Evolutionary conservation across 2,113 vertebrate species (phyloP), one percentile per base, ranked within the genome.

Genomic region (Antennarius striatus): DNA sequence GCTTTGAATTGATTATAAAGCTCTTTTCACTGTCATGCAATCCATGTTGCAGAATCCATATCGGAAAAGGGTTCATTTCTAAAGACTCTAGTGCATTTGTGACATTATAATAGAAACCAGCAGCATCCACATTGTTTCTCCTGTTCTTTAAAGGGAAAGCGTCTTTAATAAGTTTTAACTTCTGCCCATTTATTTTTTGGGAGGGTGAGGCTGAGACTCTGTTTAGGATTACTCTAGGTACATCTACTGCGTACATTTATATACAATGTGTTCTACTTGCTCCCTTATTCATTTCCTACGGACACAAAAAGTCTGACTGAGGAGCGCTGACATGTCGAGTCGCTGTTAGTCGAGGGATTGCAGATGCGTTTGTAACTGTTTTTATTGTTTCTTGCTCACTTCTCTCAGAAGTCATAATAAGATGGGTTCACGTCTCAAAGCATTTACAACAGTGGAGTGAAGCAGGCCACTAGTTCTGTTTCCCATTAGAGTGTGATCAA

Each of bases 181-280:
- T 36, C 32, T 36, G 3, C 32, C 32, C 32, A 36, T 36, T 12
- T 15, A 9, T 14, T 30, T 10, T 3, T 10, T 28, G 5, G 10
- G 12, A 60, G 55, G 51, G 10, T 3, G 53, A 50, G 16, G 28
- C 68, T 15, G 40, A 43, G 3, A 7, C 32, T 7, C 17, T 12
- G 36, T 22, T 77, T 61, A n/a, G 56, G 51, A 63, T 69, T 28
- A 22, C 22, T 22, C 1, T 22, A 42, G 63, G 70, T 81, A 78
- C 71, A 75, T 61, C 71, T 74, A 67, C 60, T 53, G 17, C 45
- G 57, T 68, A 59, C 80, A 80, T 82, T 40, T 81, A 73, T 78
- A 72, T 59, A 66, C 43, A 40, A 63, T 39, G 43, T 53, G 28
- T 68, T 83, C 54, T 59, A 61, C 49, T 63, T 17, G 22, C 66